Percentiles rank a stretch among this genome's conserved stretches.
These are phyloP conservation scores for Silurus lanzhouensis DNA, from an alignment of 2,797 vertebrate genomes.

Conservation along the genomic window DNA sequence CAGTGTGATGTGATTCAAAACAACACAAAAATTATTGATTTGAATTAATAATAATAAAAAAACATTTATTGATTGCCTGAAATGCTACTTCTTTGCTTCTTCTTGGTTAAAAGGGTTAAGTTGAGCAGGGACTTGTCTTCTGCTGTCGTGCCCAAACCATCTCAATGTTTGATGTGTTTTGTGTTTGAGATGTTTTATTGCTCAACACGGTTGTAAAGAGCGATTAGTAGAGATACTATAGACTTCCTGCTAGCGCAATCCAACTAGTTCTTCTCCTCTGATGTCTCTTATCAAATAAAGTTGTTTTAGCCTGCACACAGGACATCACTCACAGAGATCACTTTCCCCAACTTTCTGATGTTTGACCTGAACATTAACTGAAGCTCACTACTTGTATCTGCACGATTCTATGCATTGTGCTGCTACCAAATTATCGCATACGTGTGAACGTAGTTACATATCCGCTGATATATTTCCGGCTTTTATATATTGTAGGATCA, in stretches of 20 bases:
- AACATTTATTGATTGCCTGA: background rate
- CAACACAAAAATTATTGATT: background rate
- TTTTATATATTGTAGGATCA: slow-evolving; percentile 77
- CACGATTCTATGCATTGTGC: too few relatives aligned
- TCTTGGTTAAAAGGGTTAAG: background rate
- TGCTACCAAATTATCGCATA: too few relatives aligned
- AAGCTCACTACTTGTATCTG: background rate
- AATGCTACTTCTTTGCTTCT: background rate
- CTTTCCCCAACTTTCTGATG: background rate
- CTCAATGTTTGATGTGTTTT: background rate
- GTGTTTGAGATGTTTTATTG: background rate
- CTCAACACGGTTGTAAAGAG: background rate
- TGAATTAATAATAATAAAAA: background rate
- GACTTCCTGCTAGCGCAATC: background rate
- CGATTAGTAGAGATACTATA: background rate
- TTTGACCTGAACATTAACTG: background rate
- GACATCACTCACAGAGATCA: background rate
- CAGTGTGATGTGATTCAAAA: slow-evolving; percentile 37
- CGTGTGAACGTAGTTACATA: too few relatives aligned
- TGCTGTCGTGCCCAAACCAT: background rate
- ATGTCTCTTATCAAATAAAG: background rate
- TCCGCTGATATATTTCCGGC: background rate
- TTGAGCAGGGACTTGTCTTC: background rate
- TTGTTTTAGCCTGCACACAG: background rate
- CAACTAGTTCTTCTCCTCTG: background rate